Base-by-base conservation (phyloP, 2,888 invertebrate species). In the Matsumyia berberina region DNA sequence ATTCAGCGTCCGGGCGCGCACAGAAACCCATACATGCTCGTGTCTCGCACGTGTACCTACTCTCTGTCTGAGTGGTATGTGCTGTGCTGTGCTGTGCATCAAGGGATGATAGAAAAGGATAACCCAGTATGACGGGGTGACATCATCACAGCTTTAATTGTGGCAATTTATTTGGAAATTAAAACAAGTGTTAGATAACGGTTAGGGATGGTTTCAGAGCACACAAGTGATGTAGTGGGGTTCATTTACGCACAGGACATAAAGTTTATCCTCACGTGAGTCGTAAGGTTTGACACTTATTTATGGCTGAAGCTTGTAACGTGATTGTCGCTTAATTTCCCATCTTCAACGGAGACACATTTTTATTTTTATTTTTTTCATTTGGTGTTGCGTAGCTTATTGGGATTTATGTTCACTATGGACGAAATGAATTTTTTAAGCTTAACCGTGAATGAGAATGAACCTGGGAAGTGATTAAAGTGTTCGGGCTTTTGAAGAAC, bases 131-230 rank as follows among this genome's bases (percentile, higher is more conserved):
- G 85, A 80, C 44, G 69, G 69, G 74, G 64, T 80, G 80, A 70
- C 74, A 74, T 80, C 79, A 80, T 85, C 85, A 74, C 66, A 66
- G 80, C 70, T 80, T 85, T 85, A 85, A 85, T 85, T 85, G 80
- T 66, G 80, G 80, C 80, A 85, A 85, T 85, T 74, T 85, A 80
- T 85, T 80, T 76, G 58, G 70, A 85, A 85, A 85, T 85, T 85
- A 80, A 85, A 85, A 85, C 80, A 76, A 85, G 85, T 85, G 76
- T 79, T 79, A 76, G 85, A 78, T 78, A 83, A 76, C 76, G 64
- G 66, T 60, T 58, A 35, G 57, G 70, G 57, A 64, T 80, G 58
- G 46, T 15, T 24, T n/a, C n/a, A n/a, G n/a, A n/a, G n/a, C n/a
- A 57, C 62, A 58, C 29, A 60, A 64, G 24, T 31, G 60, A 73